Base-by-base conservation (phyloP, 2,888 invertebrate genomes). In the Quadroppia sp. region DNA sequence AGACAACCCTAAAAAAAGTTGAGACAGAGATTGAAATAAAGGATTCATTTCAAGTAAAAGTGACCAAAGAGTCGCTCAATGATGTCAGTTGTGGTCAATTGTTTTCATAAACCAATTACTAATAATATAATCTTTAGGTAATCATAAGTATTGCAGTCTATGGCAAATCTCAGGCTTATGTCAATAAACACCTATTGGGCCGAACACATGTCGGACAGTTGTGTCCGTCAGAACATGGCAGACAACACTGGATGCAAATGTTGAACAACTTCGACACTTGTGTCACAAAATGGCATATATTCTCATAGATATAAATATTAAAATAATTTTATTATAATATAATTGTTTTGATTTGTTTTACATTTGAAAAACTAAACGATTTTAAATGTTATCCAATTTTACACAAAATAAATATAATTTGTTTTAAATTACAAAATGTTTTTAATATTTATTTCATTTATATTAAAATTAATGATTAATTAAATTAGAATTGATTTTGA, bases 21-120 rank as follows among this genome's bases (percentile, higher is more conserved):
- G 76, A 79, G 1, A 72, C 78, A 6, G 80, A 81, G 23, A 77
- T 80, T 0, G 80, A 79, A 53, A 80, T 82, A 76, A 81, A 81
- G 75, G 81, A 81, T 73, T 79, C 80, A 0, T 80, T 82, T 76
- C 78, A 81, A 1, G 81, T 82, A 72, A 79, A 79, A 50, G 77
- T 81, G 4, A 76, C 79, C 11, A 73, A 73, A 1, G 53, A 75
- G 4, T 72, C 77, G 7, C 45, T 78, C 0, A 73, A 75, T n/a
- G 76, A 78, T 32, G 76, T 79, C 48, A 69, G 42, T 59, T 13
- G 17, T 23, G 32, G 6, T 32, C 7, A 6, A 17, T 30, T 59
- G 20, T 64, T 64, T 28, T 28, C 17, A 36, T 13, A 7, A 36
- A 40, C 1, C 13, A 20, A 4, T 11, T 50, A 3, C 23, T 7